Conservation (phyloP, 1,140 invertebrate species). For the Meloidogyne floridensis region DNA sequence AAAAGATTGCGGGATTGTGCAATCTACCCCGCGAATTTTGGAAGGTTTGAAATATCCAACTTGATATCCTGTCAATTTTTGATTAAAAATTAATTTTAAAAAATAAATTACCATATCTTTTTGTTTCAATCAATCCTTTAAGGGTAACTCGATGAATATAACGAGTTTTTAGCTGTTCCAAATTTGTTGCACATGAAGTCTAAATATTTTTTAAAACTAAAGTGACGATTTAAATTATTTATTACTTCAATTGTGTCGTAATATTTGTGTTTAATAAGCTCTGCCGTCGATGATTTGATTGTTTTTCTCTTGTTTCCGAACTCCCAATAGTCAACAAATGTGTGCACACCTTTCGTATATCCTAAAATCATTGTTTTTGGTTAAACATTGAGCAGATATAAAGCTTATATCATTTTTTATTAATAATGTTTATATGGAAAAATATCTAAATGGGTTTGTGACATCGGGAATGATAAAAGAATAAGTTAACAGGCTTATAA, state of each 20-base stretch:
- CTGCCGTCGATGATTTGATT: neutral
- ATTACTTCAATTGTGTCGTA: neutral
- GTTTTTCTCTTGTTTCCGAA: too few relatives aligned
- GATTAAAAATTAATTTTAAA: neutral
- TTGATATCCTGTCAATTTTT: constrained; percentile 10
- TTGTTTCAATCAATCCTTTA: neutral
- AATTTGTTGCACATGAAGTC: too few relatives aligned
- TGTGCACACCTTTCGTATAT: neutral
- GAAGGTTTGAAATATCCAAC: constrained; percentile 17
- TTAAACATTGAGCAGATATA: neutral
- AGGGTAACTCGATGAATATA: constrained; percentile 23
- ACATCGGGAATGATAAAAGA: too few relatives aligned
- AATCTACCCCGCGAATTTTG: neutral
- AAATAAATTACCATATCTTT: constrained; percentile 9
- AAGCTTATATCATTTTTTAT: too few relatives aligned
- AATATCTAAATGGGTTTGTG: too few relatives aligned
- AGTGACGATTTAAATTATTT: neutral
- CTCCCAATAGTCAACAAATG: neutral
- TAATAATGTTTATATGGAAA: too few relatives aligned
- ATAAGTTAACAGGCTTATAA: too few relatives aligned
- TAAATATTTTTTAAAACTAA: too few relatives aligned
- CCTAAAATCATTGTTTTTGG: neutral
- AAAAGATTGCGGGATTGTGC: neutral
- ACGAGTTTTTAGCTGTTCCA: neutral
- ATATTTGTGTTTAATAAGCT: constrained; percentile 12